Conservation (phyloP, 30 jellyfish, hydroid and myxozoan genomes). For the Chrysaora quinquecirrha region DNA sequence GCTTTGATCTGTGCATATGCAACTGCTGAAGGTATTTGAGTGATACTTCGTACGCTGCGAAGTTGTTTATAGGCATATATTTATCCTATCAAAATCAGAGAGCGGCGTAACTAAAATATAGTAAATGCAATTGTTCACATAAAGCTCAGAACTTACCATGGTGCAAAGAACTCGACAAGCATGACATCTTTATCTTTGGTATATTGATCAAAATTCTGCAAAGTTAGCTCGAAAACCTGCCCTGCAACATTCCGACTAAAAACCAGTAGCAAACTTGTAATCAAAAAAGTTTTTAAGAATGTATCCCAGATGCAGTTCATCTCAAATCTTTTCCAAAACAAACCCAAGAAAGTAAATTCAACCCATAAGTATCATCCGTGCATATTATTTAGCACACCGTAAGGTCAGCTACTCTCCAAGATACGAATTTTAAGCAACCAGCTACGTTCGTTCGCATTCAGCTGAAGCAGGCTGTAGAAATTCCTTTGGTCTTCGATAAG, state of each 20-base stretch:
- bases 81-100: too few relatives aligned
- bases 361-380: not conserved
- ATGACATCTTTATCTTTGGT: slow-evolving; percentile 97
- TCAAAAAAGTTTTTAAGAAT: not conserved
- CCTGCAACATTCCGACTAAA: slow-evolving; percentile 27
- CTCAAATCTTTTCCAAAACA: not conserved
- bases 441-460: not conserved
- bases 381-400: too few relatives aligned
- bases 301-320: slow-evolving; percentile 14
- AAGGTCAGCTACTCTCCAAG: not conserved
- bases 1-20: too few relatives aligned
- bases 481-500: slow-evolving; percentile 78
- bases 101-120: too few relatives aligned
- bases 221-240: slow-evolving; percentile 86
- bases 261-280: not conserved
- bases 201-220: slow-evolving; percentile 82
- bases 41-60: too few relatives aligned
- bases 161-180: slow-evolving; percentile 92
- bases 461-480: not conserved
- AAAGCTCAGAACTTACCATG: slow-evolving; percentile 99
- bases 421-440: not conserved
- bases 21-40: too few relatives aligned
- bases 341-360: not conserved
- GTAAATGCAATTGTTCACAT: too few relatives aligned
- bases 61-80: too few relatives aligned